Base-by-base conservation (phyloP, 1,140 invertebrate species). In the Bombus difficillimus region DNA sequence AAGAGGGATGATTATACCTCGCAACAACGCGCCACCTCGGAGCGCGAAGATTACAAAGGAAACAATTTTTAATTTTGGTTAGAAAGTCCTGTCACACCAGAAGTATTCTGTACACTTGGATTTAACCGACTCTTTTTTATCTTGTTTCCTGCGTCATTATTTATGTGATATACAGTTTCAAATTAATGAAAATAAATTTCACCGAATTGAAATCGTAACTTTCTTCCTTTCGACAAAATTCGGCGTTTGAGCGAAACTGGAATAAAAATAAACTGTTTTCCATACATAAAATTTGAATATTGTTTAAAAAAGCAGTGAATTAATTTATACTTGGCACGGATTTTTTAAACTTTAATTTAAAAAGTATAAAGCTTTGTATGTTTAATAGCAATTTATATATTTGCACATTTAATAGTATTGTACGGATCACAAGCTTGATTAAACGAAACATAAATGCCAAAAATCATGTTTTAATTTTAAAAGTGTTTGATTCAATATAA, bases 11-110 rank as follows among this genome's bases (percentile, higher is more conserved):
- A 34, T 68, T 68, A 37, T 68, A 10, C 66, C 3, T 37, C 9
- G 10, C 66, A 34, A 68, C 32, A 68, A 25, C 18, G 66, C 34
- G 18, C 9, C 32, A 18, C 8, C 34, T 68, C 22, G 34, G 1
- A 18, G 32, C 22, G 66, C 10, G 10, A 22, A 68, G 34, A 37
- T 37, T 68, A 37, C 66, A 68, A 68, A 68, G 66, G 34, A 37
- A 68, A 37, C 66, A 68, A 68, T 68, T 68, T 68, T 68, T 68
- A 68, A 68, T 68, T 32, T 68, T 37, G 66, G 22, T 37, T 25
- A 34, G 34, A 18, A 37, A 37, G 15, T 68, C 9, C 34, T 68
- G 34, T 10, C 66, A 37, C 3, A 37, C 8, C 9, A 18, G 9
- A 18, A 66, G 34, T 68, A 37, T 22, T 66, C 15, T 68, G 22